Percentiles rank a stretch among this genome's conserved stretches.
Evolutionary conservation across 2,888 invertebrate species (phyloP).

Genomic region (Cataglyphis rosenhaueri): DNA sequence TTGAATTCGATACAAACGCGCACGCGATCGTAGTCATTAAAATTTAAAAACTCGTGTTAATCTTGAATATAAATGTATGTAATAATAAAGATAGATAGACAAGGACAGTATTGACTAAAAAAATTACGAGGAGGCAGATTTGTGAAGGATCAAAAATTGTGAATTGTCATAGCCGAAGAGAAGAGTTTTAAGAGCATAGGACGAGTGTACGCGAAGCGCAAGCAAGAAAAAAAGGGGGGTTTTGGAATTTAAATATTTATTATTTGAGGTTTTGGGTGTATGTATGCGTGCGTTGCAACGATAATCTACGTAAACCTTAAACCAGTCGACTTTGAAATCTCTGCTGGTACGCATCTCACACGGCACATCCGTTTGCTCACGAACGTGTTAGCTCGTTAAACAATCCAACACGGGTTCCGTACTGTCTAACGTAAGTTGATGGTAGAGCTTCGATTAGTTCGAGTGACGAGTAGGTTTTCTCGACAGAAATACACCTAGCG

Average conservation of each 20-base stretch:
- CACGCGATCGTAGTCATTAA: background rate
- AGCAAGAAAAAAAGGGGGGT: background rate
- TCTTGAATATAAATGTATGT: background rate
- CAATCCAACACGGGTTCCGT: slow-evolving; percentile 82
- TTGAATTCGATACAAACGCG: background rate
- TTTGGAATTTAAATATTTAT: slow-evolving; percentile 72
- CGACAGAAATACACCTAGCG: background rate
- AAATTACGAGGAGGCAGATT: background rate
- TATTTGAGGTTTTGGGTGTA: slow-evolving; percentile 40
- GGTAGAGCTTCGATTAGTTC: background rate
- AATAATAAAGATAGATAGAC: background rate
- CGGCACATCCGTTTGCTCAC: background rate
- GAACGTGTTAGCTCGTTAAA: slow-evolving; percentile 39
- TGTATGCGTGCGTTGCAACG: slow-evolving; percentile 21
- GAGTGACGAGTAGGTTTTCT: background rate
- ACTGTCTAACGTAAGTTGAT: slow-evolving; percentile 80
- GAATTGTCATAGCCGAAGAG: background rate
- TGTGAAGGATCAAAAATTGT: background rate
- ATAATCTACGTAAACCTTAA: slow-evolving; percentile 30
- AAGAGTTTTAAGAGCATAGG: background rate
- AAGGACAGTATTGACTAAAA: background rate
- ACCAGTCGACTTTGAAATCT: slow-evolving; percentile 11
- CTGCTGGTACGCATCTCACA: background rate
- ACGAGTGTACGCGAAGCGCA: background rate
- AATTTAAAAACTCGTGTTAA: background rate